These are phyloP conservation scores for Tinea pellionella DNA, from an alignment of 2,888 invertebrate species.

Conservation along the genomic window DNA sequence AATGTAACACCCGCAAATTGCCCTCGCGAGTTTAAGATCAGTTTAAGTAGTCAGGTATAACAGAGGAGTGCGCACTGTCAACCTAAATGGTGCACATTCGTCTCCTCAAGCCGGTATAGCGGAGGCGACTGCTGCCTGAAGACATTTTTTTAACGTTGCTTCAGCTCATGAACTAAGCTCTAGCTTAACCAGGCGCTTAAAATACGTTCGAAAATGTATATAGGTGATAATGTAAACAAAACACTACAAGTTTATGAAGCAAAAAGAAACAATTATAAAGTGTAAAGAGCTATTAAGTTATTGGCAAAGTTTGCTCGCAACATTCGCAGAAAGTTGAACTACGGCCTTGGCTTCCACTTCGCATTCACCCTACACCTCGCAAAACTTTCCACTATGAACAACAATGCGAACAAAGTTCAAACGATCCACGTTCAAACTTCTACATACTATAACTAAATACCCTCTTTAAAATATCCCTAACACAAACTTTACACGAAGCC, in stretches of 20 bases:
- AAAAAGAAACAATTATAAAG: conserved; percentile 4
- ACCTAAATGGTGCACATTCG: too few species aligned
- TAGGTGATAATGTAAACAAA: background rate
- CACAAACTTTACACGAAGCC: background rate
- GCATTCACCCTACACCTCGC: conserved; percentile 16
- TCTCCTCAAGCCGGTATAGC: too few species aligned
- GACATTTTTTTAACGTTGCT: too few species aligned
- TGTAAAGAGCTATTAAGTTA: background rate
- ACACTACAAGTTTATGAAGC: background rate
- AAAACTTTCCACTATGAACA: conserved; percentile 44
- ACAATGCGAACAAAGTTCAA: conserved; percentile 43
- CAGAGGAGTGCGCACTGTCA: too few species aligned
- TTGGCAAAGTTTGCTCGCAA: conserved; percentile 1
- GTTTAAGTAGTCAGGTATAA: too few species aligned
- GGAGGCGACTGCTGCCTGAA: too few species aligned
- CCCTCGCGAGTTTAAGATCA: too few species aligned
- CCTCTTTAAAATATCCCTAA: background rate
- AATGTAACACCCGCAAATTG: too few species aligned
- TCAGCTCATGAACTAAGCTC: too few species aligned
- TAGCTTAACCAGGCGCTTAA: too few species aligned
- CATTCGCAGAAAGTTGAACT: conserved; percentile 2
- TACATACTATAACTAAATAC: background rate
- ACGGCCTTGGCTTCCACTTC: background rate
- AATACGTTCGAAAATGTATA: too few species aligned
- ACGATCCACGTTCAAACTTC: conserved; percentile 24